Base-by-base conservation (phyloP, 1,140 invertebrate species). In the Drosophila kepulauana region DNA sequence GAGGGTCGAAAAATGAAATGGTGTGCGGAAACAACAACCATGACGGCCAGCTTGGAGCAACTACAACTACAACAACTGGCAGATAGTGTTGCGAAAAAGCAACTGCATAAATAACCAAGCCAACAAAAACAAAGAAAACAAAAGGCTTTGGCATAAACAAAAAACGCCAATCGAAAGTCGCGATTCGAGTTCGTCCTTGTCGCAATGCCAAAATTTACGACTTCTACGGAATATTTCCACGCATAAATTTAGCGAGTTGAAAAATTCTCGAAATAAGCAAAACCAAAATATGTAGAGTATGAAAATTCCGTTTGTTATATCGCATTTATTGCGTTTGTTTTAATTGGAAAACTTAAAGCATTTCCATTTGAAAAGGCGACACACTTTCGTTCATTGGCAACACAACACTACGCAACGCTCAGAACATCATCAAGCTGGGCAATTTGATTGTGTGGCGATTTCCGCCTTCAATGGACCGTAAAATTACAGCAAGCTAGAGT, bases 371-470 rank as follows among this genome's bases (percentile, higher is more conserved):
- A 66, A 56, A 20, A 62, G 56, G 48, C 43, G 56, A 70, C 62
- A 70, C 78, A 61, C 41, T 81, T 67, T 58, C n/a, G 33, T 16
- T 46, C 4, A 20, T 10, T 38, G 8, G 35, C 35, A 38, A 10
- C 35, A 8, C 8, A 38, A 38, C 35, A 38, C 20, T 4, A 4
- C 35, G 11, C 8, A 38, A 3, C 30, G 35, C 10, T 3, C 41
- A 38, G 7, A 38, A 11, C 35, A 6, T 13, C 41, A 2, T 43
- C 38, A 35, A 35, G 38, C 38, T 30, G 35, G 33, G 48, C 49
- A 72, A 73, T 78, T 74, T 81, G 81, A 85, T 80, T 84, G 81
- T 78, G 81, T 64, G 81, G 62, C 82, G 79, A 87, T 88, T 78
- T 82, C 73, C 56, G 49, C 62, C 75, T 54, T 65, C 84, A 84